Conservation (phyloP, 2,797 vertebrate species). For the Protosalanx chinensis region DNA sequence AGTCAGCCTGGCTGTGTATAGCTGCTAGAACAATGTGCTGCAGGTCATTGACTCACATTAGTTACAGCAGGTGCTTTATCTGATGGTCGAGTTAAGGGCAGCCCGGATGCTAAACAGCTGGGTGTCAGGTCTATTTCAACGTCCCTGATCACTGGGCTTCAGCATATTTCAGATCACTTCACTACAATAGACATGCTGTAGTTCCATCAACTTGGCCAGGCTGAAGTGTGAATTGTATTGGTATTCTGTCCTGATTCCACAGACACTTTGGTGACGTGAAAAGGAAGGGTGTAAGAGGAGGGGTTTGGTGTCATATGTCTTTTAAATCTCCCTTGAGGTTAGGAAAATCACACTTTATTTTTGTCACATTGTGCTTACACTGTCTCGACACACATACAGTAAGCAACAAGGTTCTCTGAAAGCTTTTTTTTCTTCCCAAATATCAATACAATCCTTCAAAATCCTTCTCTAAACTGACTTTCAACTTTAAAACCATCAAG, state of each 20-base stretch:
- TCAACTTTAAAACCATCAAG: too few relatives aligned
- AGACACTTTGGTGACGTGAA: not conserved
- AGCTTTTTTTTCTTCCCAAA: not conserved
- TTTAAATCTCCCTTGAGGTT: not conserved
- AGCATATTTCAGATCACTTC: not conserved
- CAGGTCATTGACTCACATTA: not conserved
- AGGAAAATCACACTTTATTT: not conserved
- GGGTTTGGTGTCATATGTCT: conserved; percentile 24
- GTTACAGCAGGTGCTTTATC: not conserved
- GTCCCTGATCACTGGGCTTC: not conserved
- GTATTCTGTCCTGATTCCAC: not conserved
- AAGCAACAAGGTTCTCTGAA: not conserved
- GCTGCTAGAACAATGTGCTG: not conserved
- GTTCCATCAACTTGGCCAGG: not conserved
- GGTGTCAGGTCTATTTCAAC: not conserved
- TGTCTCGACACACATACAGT: not conserved
- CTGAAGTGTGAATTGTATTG: not conserved
- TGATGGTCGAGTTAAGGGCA: not conserved
- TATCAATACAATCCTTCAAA: not conserved
- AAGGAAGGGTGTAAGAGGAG: conserved; percentile 37
- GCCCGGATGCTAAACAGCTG: not conserved
- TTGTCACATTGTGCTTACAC: not conserved
- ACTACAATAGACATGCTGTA: not conserved
- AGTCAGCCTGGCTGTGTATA: not conserved
- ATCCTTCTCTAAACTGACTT: not conserved